phyloP scores from a whole-genome alignment of 2,797 vertebrate species.

The Petrocephalus sullivani region DNA sequence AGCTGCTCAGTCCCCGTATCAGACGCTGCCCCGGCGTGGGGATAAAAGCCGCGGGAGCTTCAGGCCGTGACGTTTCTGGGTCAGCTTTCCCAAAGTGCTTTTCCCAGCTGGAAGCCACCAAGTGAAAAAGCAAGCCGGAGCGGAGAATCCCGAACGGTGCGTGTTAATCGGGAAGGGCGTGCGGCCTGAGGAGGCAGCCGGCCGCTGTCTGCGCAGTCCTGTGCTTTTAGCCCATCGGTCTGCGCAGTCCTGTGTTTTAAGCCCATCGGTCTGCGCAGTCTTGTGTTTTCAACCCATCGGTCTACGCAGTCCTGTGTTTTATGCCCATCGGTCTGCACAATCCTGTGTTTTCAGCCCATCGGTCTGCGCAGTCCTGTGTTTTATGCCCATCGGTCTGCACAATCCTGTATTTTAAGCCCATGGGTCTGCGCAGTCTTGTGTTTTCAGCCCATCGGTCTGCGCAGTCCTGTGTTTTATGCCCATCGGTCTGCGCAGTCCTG shows the following conservation, averaged over 20 bases:
- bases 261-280: background rate
- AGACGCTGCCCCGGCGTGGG: background rate
- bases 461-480: background rate
- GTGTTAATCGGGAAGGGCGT: background rate
- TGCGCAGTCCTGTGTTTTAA: background rate
- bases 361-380: background rate
- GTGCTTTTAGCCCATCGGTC: background rate
- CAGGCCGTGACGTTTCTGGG: background rate
- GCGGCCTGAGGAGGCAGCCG: background rate
- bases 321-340: too few species aligned
- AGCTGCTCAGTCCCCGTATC: background rate
- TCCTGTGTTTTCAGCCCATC: background rate
- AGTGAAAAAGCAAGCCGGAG: background rate
- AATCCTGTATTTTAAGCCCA: background rate
- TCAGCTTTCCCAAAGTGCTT: background rate
- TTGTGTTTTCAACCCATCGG: background rate
- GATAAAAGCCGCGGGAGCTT: background rate
- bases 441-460: background rate
- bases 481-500: background rate
- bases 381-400: background rate
- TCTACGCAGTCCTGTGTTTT: background rate
- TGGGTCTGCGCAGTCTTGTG: background rate
- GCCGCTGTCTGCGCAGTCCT: background rate
- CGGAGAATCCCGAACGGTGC: background rate
- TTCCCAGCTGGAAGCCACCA: background rate